These are phyloP conservation scores for Hylaeus volcanicus DNA, from an alignment of 1,140 invertebrate species.

Conservation along the genomic window DNA sequence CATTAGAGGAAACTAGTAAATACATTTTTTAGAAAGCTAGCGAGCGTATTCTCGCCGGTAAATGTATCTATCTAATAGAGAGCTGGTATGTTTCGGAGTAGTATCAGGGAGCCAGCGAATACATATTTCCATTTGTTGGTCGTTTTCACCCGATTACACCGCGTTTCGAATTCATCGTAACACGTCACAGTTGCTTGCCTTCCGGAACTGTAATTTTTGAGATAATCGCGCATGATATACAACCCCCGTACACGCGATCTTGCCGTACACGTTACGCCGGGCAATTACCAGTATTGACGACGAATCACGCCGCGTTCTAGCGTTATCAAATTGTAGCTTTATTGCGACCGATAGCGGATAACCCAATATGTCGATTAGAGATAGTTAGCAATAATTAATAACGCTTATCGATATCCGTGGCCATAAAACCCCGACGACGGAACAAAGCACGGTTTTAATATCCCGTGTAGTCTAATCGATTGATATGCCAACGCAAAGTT, in stretches of 20 bases:
- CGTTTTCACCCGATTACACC: neutral
- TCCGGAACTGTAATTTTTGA: constrained; percentile 36
- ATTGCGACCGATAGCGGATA: constrained; percentile 39
- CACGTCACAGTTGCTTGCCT: neutral
- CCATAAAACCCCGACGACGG: constrained; percentile 31
- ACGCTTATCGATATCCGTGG: constrained; percentile 39
- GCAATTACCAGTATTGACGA: constrained; percentile 38
- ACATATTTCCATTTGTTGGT: neutral
- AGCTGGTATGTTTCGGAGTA: too few species aligned
- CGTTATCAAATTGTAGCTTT: constrained; percentile 38
- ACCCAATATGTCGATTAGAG: constrained; percentile 37
- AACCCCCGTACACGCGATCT: constrained; percentile 26
- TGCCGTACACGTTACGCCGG: neutral
- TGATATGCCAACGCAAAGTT: constrained; percentile 14
- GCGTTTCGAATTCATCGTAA: neutral
- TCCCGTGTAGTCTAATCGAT: constrained; percentile 21
- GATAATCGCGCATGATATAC: constrained; percentile 26
- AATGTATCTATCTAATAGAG: too few species aligned
- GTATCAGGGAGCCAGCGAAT: neutral
- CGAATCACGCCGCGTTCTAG: constrained; percentile 25
- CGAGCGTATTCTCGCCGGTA: too few species aligned
- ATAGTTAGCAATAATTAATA: constrained; percentile 48
- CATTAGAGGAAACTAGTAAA: too few species aligned
- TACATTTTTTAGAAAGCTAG: too few species aligned
- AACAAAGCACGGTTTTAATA: constrained; percentile 38